These are phyloP conservation scores for Phrynocephalus versicolor DNA, from an alignment of 2,113 vertebrate genomes.

Conservation along the genomic window DNA sequence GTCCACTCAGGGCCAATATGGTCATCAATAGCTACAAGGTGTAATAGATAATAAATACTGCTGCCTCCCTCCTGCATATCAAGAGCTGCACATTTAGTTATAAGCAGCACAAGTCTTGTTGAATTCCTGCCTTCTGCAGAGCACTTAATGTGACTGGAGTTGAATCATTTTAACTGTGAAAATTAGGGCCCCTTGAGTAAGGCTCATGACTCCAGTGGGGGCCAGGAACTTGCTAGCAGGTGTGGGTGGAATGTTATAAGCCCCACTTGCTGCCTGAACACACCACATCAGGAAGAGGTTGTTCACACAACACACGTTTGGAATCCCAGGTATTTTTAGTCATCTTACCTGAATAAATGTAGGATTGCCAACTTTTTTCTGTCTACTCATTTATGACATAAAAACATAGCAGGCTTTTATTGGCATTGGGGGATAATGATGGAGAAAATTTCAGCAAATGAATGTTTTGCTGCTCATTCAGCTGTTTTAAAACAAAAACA, in stretches of 20 bases:
- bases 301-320: background rate
- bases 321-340: background rate
- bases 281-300: background rate
- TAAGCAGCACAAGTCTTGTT: background rate
- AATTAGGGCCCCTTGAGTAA: too few relatives aligned
- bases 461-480: background rate
- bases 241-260: too few relatives aligned
- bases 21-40: background rate
- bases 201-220: too few relatives aligned
- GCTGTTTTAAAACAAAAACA: background rate
- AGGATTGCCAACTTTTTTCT: background rate
- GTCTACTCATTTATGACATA: background rate
- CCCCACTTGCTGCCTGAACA: constrained; percentile 2
- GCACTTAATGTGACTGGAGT: too few relatives aligned
- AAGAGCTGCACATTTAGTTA: background rate
- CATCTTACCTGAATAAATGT: background rate
- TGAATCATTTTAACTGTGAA: too few relatives aligned
- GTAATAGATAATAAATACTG: background rate
- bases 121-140: background rate
- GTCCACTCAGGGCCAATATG: too few relatives aligned
- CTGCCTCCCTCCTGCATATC: background rate
- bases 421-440: background rate
- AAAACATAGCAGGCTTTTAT: background rate
- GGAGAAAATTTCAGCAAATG: background rate
- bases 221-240: too few relatives aligned